Percentiles rank a stretch among this genome's conserved stretches.
These are phyloP conservation scores for Theocolax elegans DNA, from an alignment of 1,140 invertebrate genomes.

Conservation along the genomic window DNA sequence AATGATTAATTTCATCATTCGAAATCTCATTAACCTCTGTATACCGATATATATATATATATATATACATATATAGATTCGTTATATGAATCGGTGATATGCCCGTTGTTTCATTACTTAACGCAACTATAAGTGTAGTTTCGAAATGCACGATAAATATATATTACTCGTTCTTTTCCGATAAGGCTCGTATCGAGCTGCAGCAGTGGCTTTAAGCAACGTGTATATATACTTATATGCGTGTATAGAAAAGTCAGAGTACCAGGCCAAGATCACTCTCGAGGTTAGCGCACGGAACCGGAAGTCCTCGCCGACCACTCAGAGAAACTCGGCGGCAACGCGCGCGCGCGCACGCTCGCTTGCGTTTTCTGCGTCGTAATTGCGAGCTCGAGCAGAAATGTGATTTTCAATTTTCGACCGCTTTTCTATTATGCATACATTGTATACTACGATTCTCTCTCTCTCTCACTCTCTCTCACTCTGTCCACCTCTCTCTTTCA, in stretches of 20 bases:
- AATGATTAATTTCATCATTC: no score
- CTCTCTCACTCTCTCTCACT: neutral
- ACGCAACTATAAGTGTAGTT: no score
- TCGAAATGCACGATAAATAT: no score
- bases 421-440: neutral
- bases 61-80: no score
- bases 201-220: no score
- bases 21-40: no score
- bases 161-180: no score
- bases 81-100: no score
- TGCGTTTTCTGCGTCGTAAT: neutral
- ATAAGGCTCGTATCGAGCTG: no score
- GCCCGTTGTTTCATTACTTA: no score
- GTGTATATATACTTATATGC: neutral
- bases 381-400: no score
- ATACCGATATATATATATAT: no score
- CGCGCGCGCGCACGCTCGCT: neutral
- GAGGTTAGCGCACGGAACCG: conserved; percentile 22
- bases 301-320: conserved; percentile 11
- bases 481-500: neutral
- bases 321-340: neutral
- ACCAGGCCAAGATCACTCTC: neutral
- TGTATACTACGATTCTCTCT: neutral
- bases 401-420: neutral
- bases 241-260: neutral